phyloP scores from a whole-genome alignment of 1,140 invertebrate genomes.

The Polypedilum vanderplanki region DNA sequence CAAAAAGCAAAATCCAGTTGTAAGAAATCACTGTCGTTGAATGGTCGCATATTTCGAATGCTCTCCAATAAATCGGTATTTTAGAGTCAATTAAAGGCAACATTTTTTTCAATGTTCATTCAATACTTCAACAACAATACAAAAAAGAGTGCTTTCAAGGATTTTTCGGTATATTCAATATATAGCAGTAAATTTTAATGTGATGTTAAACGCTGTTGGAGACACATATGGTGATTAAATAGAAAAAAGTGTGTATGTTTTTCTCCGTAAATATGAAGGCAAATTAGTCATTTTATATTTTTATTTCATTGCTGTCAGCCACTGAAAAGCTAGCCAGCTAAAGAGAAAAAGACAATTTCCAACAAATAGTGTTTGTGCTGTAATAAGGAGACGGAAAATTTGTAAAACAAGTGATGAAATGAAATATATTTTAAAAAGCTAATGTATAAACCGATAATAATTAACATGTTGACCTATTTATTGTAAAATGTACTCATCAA shows the following conservation, averaged over 20 bases:
- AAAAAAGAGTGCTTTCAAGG: slow-evolving; percentile 16
- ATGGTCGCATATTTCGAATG: neutral
- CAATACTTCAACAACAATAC: neutral
- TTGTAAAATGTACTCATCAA: neutral
- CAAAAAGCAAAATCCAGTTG: neutral
- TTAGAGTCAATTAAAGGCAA: slow-evolving; percentile 3
- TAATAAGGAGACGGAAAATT: no score
- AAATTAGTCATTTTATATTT: no score
- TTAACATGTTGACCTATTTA: slow-evolving; percentile 13
- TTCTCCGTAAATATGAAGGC: no score
- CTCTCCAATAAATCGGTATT: neutral
- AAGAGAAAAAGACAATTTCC: no score
- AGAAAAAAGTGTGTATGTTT: neutral
- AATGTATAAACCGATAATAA: neutral
- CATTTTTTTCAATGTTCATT: neutral
- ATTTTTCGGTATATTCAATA: neutral
- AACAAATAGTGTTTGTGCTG: no score
- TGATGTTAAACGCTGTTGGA: neutral
- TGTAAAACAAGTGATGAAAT: neutral
- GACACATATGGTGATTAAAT: neutral
- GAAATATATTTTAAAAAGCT: neutral
- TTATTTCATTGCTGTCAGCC: no score
- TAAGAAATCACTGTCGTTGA: slow-evolving; percentile 6
- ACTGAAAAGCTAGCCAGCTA: no score
- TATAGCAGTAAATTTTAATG: neutral